Base-by-base conservation (phyloP, 1,140 invertebrate genomes). In the Drosophila sturtevanti region DNA sequence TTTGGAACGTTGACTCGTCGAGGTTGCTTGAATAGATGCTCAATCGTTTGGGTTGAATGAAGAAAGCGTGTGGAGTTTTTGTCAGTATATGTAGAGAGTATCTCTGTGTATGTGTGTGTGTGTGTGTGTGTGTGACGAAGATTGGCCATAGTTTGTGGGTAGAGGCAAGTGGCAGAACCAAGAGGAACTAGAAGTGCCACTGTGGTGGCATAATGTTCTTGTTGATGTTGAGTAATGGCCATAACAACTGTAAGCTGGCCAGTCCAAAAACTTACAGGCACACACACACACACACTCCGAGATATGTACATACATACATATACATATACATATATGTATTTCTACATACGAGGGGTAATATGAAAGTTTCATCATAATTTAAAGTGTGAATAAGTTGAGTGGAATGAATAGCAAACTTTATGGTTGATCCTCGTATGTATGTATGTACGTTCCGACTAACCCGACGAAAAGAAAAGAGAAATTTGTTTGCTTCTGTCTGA, bases 151-250 rank as follows among this genome's bases (percentile, higher is more conserved):
- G 37, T 48, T 52, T 14, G 21, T 9, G 22, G 38, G 24, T 2
- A 21, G 18, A 11, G 16, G 56, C 24, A 18, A 54, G 41, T 24
- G 27, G 27, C 27, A 7, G 27, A 31, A 31, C 27, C 3, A 31
- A n/a, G 41, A 67, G 60, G 59, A 55, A 70, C 55, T 24, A 64
- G 27, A 59, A 85, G 85, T 85, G 81, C 64, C 80, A 72, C 59
- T 75, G 74, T 72, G 85, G 82, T 87, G 82, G 84, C 82, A 89
- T 87, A 87, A 87, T 87, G 82, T 87, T 87, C 82, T 87, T 87
- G 82, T 87, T 87, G 84, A 87, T 87, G 84, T 87, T 87, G 82
- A 87, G 79, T 89, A 87, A 87, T 87, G 84, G 82, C 84, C 68
- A 87, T 87, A 87, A 89, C 82, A 87, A 87, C 82, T 89, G 84